A percentile compares a stretch with the other conserved stretches of the same genome.
Conservation (phyloP, 2,888 invertebrate species). For the Ariolimax columbianus region DNA sequence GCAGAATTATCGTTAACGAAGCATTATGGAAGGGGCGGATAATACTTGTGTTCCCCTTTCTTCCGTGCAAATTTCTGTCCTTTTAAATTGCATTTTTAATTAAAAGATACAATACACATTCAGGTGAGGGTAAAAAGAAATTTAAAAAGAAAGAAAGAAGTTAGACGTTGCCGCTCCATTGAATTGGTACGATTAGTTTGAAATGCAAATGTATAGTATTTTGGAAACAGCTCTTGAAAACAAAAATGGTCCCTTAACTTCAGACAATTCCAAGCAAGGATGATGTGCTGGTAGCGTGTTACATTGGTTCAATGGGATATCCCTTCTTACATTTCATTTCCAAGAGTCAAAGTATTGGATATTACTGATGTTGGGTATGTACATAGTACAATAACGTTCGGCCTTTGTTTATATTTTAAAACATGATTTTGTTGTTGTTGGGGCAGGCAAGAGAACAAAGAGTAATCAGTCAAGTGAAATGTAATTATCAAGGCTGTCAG, state of each 20-base stretch:
- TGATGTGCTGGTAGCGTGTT: too few relatives aligned
- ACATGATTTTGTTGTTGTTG: too few relatives aligned
- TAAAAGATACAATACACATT: conserved; percentile 14
- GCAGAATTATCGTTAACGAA: not conserved
- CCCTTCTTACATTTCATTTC: too few relatives aligned
- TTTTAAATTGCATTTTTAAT: conserved; percentile 8
- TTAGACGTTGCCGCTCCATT: not conserved
- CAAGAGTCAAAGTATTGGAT: not conserved
- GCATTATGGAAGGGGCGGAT: not conserved
- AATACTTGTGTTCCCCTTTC: not conserved
- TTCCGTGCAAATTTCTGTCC: not conserved
- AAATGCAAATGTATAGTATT: not conserved
- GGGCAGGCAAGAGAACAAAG: too few relatives aligned
- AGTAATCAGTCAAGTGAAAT: too few relatives aligned
- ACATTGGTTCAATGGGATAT: too few relatives aligned
- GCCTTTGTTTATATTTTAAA: too few relatives aligned
- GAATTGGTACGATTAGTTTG: not conserved
- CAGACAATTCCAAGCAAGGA: too few relatives aligned
- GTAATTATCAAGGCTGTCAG: too few relatives aligned
- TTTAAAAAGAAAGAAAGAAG: not conserved
- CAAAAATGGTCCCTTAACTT: too few relatives aligned
- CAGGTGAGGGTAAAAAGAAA: not conserved
- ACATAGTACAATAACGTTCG: not conserved
- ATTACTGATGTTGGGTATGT: not conserved
- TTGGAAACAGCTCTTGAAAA: not conserved